Percentiles rank a stretch among this genome's conserved stretches.
Conservation (phyloP, 1,140 invertebrate species). For the Colletes gigas region DNA sequence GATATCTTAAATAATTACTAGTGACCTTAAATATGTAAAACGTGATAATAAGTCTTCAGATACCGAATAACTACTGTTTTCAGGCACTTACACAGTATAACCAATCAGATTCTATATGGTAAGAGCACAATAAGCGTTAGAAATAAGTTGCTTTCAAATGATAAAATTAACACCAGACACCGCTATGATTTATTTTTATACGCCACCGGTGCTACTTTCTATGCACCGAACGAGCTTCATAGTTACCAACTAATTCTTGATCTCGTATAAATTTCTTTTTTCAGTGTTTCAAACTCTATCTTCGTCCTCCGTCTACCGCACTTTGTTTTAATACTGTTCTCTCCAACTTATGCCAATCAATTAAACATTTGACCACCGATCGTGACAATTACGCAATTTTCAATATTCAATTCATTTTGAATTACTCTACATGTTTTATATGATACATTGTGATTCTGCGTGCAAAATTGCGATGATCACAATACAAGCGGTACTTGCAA, state of each 20-base stretch:
- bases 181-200: slow-evolving; percentile 46
- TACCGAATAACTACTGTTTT: slow-evolving; percentile 28
- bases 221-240: slow-evolving; percentile 30
- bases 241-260: slow-evolving; percentile 38
- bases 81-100: slow-evolving; percentile 27
- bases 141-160: slow-evolving; percentile 35
- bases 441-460: slow-evolving; percentile 58
- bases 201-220: slow-evolving; percentile 15
- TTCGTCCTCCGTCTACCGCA: slow-evolving; percentile 48
- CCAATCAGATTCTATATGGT: slow-evolving; percentile 26
- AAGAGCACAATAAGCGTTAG: slow-evolving; percentile 26
- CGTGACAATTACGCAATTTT: slow-evolving; percentile 45
- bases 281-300: slow-evolving; percentile 15
- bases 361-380: slow-evolving; percentile 41
- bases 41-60: slow-evolving; percentile 16
- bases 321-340: slow-evolving; percentile 40
- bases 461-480: slow-evolving; percentile 62
- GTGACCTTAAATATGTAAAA: not conserved
- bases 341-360: slow-evolving; percentile 43
- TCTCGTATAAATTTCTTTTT: slow-evolving; percentile 5
- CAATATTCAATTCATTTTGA: slow-evolving; percentile 21
- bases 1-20: not conserved
- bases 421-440: slow-evolving; percentile 46
- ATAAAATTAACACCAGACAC: slow-evolving; percentile 59
- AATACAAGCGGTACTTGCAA: slow-evolving; percentile 66